Evolutionary conservation across 2,888 invertebrate species (phyloP).

Genomic region (Exocentrus adspersus): DNA sequence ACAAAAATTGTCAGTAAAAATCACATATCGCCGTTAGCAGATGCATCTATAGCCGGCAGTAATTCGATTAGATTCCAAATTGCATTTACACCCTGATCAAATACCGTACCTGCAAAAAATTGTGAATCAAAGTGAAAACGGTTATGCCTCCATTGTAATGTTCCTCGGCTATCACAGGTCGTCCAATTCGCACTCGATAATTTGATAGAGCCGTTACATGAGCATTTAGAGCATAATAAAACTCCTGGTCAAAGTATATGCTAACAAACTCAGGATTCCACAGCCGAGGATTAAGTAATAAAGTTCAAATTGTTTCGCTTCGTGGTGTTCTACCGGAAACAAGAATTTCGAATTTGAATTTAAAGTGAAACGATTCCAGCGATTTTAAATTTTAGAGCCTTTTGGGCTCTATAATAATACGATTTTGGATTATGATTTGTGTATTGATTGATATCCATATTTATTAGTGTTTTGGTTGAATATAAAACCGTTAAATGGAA

Average conservation of each 20-base stretch:
- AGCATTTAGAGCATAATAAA: constrained; percentile 46
- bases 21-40: constrained; percentile 12
- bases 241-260: constrained; percentile 23
- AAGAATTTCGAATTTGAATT: constrained; percentile 1
- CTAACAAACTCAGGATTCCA: constrained; percentile 20
- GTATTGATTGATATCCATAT: no score
- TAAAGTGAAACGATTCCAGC: no score
- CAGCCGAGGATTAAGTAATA: constrained; percentile 7
- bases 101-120: constrained; percentile 31
- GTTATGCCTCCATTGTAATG: constrained; percentile 41
- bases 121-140: constrained; percentile 43
- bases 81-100: constrained; percentile 34
- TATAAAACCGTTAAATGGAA: no score
- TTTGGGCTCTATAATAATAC: no score
- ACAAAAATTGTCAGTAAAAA: constrained; percentile 6
- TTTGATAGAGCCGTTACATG: constrained; percentile 45
- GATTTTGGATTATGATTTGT: no score
- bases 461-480: no score
- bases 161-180: constrained; percentile 51
- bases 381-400: no score
- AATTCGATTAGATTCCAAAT: constrained; percentile 35
- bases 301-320: constrained; percentile 19
- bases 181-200: constrained; percentile 53
- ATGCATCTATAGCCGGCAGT: constrained; percentile 27
- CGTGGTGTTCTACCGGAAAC: not conserved